Evolutionary conservation across 2,888 invertebrate species (phyloP).

Genomic region (Leptopilina syphax): DNA sequence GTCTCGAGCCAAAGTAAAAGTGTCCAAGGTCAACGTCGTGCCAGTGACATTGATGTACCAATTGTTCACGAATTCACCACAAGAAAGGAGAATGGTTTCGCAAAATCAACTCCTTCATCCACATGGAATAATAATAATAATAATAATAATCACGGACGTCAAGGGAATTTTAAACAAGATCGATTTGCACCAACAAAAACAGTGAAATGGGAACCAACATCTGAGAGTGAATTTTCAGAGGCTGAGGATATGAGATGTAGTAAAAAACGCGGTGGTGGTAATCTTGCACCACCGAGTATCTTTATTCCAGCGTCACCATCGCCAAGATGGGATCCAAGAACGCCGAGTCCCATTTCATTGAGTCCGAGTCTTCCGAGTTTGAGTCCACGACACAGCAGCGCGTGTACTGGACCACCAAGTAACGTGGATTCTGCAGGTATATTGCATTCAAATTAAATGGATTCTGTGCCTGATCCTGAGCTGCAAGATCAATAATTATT

Average conservation of each 20-base stretch:
- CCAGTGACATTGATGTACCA: constrained; percentile 82
- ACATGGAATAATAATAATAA: constrained; percentile 48
- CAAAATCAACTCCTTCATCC: constrained; percentile 57
- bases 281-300: constrained; percentile 64
- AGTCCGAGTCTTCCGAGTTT: constrained; percentile 81
- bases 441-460: constrained; percentile 33
- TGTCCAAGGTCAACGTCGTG: constrained; percentile 79
- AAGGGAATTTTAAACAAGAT: constrained; percentile 50
- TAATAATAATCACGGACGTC: constrained; percentile 47
- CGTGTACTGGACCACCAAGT: constrained; percentile 70
- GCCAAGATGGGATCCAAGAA: constrained; percentile 74
- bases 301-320: constrained; percentile 71
- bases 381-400: constrained; percentile 77
- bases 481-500: not conserved
- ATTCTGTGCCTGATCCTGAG: constrained; percentile 36
- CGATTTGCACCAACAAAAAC: constrained; percentile 71
- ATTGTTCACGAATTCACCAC: constrained; percentile 82
- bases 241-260: constrained; percentile 77
- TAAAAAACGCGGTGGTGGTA: constrained; percentile 73
- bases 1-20: constrained; percentile 74
- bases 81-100: constrained; percentile 70
- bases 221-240: constrained; percentile 82
- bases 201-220: constrained; percentile 81
- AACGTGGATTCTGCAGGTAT: constrained; percentile 74
- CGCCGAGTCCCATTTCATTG: constrained; percentile 80